Evolutionary conservation across 2,797 vertebrate species (phyloP), one percentile per base, ranked within the genome.

Genomic region (Semotilus atromaculatus): DNA sequence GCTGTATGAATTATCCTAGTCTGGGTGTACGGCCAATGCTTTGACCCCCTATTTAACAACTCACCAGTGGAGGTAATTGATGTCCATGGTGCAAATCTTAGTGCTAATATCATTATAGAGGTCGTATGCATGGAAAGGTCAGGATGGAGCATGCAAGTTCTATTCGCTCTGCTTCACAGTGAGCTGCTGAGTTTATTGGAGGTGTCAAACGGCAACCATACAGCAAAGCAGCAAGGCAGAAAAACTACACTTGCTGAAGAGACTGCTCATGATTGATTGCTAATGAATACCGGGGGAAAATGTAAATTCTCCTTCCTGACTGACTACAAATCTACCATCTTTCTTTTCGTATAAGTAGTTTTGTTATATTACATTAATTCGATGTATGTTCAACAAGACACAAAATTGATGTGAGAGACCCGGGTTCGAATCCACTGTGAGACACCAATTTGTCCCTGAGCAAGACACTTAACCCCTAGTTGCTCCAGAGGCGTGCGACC

Each of bases 101-200:
- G 86, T 91, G 90, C 89, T 94, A 94, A 93, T 93, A 88, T 90
- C 92, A 92, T 94, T 93, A 94, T 86, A 90, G 88, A 87, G 92
- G 91, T 90, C 92, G 91, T 87, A 88, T 86, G 87, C 90, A 90
- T 88, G 89, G 84, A 94, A 93, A 93, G 93, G 92, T 94, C 93
- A 91, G 86, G 90, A 89, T 71, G 86, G 87, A 90, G 92, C 89
- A 90, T 91, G 86, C 85, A 64, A 45, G 34, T 29, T 89, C 58
- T 62, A 84, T 84, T 74, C 36, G 34, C 74, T 85, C 26, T 7
- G 14, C 66, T 87, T 87, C 81, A 81, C 76, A 71, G 60, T 21
- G 73, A 87, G 86, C 38, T 51, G 79, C 71, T 79, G 62, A 70
- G 80, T 86, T 83, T 83, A 82, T 81, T 64, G 80, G 34, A 81